These are phyloP conservation scores for Paramormyrops kingsleyae DNA, from an alignment of 2,113 vertebrate genomes.

Conservation along the genomic window DNA sequence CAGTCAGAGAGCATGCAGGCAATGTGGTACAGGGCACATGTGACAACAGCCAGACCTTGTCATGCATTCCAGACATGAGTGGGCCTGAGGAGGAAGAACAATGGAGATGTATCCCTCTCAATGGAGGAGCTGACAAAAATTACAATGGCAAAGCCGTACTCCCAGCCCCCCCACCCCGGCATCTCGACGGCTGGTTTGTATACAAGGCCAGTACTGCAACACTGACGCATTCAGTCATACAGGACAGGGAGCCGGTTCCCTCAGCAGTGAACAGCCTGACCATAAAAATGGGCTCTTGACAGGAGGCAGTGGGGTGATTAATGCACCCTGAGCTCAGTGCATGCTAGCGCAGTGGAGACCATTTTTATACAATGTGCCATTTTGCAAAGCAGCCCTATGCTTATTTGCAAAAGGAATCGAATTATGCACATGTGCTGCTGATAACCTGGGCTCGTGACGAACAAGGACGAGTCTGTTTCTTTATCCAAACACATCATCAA, in stretches of 20 bases:
- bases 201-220: slow-evolving; percentile 27
- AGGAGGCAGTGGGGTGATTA: slow-evolving; percentile 43
- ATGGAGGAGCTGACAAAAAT: slow-evolving; percentile 12
- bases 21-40: slow-evolving; percentile 32
- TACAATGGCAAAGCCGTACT: slow-evolving; percentile 23
- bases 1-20: slow-evolving; percentile 28
- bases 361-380: slow-evolving; percentile 38
- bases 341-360: slow-evolving; percentile 35
- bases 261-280: slow-evolving; percentile 28
- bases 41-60: slow-evolving; percentile 42
- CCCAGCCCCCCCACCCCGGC: slow-evolving; percentile 2
- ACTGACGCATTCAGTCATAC: slow-evolving; percentile 34
- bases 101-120: slow-evolving; percentile 28
- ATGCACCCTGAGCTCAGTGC: slow-evolving; percentile 32
- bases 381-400: slow-evolving; percentile 25
- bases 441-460: background rate
- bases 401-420: slow-evolving; percentile 33
- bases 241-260: slow-evolving; percentile 23
- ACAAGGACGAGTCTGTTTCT: background rate
- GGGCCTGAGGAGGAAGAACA: slow-evolving; percentile 25
- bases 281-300: slow-evolving; percentile 43
- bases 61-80: slow-evolving; percentile 36
- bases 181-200: slow-evolving; percentile 29
- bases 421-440: background rate
- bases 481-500: background rate